Evolutionary conservation across 2,797 vertebrate species (phyloP).

Genomic region (Allobates femoralis): DNA sequence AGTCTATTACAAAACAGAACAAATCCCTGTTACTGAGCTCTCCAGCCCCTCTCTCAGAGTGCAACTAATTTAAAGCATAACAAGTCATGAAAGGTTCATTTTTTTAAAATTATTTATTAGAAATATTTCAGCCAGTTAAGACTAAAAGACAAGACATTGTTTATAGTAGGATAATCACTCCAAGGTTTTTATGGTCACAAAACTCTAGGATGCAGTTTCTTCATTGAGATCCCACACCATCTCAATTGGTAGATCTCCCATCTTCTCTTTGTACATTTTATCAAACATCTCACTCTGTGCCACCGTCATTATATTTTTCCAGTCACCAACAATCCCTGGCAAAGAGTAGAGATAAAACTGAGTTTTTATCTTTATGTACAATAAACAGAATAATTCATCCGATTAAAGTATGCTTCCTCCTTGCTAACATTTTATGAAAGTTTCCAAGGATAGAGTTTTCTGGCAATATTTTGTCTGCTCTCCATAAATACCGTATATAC

Average conservation of each 20-base stretch:
- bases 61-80: too few relatives aligned
- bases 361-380: not conserved
- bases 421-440: not conserved
- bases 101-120: too few relatives aligned
- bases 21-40: too few relatives aligned
- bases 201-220: not conserved
- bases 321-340: conserved; percentile 2
- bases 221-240: not conserved
- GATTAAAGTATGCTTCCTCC: not conserved
- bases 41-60: too few relatives aligned
- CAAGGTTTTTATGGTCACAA: not conserved
- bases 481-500: too few relatives aligned
- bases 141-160: too few relatives aligned
- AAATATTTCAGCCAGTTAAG: too few relatives aligned
- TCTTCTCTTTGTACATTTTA: not conserved
- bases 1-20: too few relatives aligned
- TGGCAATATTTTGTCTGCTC: too few relatives aligned
- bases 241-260: not conserved
- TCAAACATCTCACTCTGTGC: not conserved
- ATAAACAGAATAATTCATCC: not conserved
- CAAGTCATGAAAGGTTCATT: too few relatives aligned
- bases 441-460: not conserved
- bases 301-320: not conserved
- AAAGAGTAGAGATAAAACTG: not conserved
- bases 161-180: too few relatives aligned